Evolutionary conservation across 2,888 invertebrate genomes (phyloP).

Genomic region (Drosophila histrio): DNA sequence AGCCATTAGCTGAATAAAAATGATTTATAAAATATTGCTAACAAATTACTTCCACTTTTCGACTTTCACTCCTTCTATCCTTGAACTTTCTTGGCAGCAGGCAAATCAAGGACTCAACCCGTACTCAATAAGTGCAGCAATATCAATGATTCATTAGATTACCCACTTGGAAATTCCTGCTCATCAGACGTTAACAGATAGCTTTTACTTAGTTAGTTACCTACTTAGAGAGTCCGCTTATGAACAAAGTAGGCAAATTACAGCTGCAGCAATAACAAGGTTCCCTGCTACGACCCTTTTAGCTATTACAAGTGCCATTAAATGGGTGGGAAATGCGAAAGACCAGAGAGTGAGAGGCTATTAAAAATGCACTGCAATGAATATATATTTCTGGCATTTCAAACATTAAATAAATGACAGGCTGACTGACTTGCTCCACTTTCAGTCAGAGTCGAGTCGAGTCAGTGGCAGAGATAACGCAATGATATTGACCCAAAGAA

Average conservation of each 20-base stretch:
- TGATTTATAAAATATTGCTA: neutral
- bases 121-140: neutral
- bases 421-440: conserved; percentile 61
- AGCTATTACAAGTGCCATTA: conserved; percentile 42
- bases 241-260: conserved; percentile 15
- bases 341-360: conserved; percentile 30
- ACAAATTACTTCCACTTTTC: neutral
- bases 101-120: neutral
- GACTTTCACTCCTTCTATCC: neutral
- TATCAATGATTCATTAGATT: conserved; percentile 33
- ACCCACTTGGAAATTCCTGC: conserved; percentile 17
- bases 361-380: conserved; percentile 70
- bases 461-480: conserved; percentile 57
- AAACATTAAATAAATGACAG: conserved; percentile 73
- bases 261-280: conserved; percentile 4
- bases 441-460: conserved; percentile 10
- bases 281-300: conserved; percentile 36
- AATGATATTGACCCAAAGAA: conserved; percentile 75
- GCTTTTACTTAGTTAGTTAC: conserved; percentile 38
- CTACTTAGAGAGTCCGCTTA: conserved; percentile 28
- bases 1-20: neutral
- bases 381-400: conserved; percentile 58
- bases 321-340: neutral
- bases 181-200: conserved; percentile 31
- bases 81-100: neutral